Base-by-base conservation (phyloP, 2,888 invertebrate species). In the Parnassius glacialis region DNA sequence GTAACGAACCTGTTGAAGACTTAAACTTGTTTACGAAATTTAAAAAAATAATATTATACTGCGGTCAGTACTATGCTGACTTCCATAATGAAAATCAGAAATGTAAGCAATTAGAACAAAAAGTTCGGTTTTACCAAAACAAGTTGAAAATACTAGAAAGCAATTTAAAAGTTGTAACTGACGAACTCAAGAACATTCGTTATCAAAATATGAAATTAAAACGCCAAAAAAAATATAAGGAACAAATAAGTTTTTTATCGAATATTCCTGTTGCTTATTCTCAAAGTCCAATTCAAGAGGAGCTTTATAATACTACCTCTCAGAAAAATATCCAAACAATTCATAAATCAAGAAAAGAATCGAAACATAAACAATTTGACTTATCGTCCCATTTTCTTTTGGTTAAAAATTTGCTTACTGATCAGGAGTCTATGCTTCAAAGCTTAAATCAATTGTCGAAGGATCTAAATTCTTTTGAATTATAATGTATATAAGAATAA, bases 61-160 rank as follows among this genome's bases (percentile, higher is more conserved):
- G 81, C 66, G 80, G 83, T 2, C 75, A 83, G 59, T 84, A 80
- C 61, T 81, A 83, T 62, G 78, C 81, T 9, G 74, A 84, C 65
- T 76, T 73, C 57, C 68, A 64, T 54, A 83, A 79, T 61, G 79
- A 83, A 69, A 70, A 64, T 13, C 72, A 78, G 58, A 74, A 67
- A 65, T 74, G 72, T 43, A 47, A 65, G 25, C 77, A 74, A 67
- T 65, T 82, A 2, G 76, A 84, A 71, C 81, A 81, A 62, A 81
- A 69, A 58, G 84, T 81, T 65, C 67, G 74, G 53, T 87, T 81
- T 67, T 66, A 86, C 2, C 74, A 64, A 54, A 81, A 74, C 61
- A 85, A 82, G 71, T 70, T 84, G 43, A 70, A 57, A 16, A 75
- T 85, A 66, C 70, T 87, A 51, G 78, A 79, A 66, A 76, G 67